phyloP scores from a whole-genome alignment of 1,140 invertebrate species.

The Gonioctena quinquepunctata region DNA sequence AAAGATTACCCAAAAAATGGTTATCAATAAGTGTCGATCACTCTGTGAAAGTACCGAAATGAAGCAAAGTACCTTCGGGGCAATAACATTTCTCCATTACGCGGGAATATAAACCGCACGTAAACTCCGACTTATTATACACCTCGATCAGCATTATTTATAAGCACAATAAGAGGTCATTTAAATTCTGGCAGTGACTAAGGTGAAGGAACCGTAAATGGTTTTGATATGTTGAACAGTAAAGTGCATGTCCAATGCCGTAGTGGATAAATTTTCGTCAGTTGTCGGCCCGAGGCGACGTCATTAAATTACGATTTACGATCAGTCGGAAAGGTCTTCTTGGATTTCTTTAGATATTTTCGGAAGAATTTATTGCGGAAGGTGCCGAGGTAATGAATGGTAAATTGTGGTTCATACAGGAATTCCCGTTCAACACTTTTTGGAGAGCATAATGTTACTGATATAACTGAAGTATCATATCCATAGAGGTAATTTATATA shows the following conservation, averaged over 20 bases:
- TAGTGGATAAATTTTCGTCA: constrained; percentile 8
- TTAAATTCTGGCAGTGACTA: constrained; percentile 35
- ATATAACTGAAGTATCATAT: no score
- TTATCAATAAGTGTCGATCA: no score
- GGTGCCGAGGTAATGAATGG: background rate
- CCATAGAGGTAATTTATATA: no score
- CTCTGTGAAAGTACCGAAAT: no score
- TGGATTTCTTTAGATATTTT: background rate
- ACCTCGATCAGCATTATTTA: constrained; percentile 31
- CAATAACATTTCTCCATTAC: background rate
- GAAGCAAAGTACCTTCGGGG: background rate
- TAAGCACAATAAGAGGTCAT: constrained; percentile 31
- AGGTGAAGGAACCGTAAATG: constrained; percentile 36
- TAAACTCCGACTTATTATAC: constrained; percentile 28
- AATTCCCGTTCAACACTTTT: no score
- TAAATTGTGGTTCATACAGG: no score
- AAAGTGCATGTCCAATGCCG: constrained; percentile 36
- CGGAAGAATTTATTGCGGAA: background rate
- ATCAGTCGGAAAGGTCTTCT: background rate
- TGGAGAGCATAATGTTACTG: no score
- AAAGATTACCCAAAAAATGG: no score
- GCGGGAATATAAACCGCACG: constrained; percentile 17
- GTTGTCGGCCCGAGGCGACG: background rate
- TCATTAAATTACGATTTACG: constrained; percentile 4
- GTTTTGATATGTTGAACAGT: constrained; percentile 36